phyloP scores from a whole-genome alignment of 2,888 invertebrate species.

The Ischnus inquisitorius region DNA sequence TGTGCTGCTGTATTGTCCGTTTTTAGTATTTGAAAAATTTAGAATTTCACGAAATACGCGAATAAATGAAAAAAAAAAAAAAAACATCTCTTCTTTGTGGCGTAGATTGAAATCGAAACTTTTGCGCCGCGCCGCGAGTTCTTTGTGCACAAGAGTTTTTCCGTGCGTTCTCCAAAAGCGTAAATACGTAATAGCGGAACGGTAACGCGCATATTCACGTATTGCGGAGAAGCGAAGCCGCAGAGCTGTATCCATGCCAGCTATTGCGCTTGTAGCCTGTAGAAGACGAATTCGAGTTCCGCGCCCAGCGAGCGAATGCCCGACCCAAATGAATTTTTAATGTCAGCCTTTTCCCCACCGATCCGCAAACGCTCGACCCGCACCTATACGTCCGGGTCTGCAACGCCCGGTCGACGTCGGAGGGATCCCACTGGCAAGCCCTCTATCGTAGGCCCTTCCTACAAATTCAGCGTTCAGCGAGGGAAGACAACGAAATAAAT shows the following conservation, averaged over 20 bases:
- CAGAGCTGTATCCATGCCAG: conserved; percentile 51
- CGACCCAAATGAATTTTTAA: conserved; percentile 65
- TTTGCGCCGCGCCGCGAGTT: background rate
- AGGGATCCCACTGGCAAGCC: conserved; percentile 42
- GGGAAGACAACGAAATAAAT: conserved; percentile 73
- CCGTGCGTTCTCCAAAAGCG: background rate
- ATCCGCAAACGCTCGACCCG: conserved; percentile 20
- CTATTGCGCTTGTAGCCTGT: background rate
- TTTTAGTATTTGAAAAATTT: background rate
- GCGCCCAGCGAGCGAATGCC: conserved; percentile 58
- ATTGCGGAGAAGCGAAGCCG: conserved; percentile 50
- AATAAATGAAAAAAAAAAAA: background rate
- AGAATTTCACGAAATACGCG: background rate
- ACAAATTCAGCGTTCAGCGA: conserved; percentile 51
- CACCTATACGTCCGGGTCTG: conserved; percentile 24
- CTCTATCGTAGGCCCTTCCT: background rate
- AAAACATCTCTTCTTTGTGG: background rate
- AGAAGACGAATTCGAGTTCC: conserved; percentile 67
- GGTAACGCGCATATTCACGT: conserved; percentile 21
- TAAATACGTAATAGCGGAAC: conserved; percentile 7
- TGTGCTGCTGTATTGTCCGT: background rate
- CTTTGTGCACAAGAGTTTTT: conserved; percentile 25
- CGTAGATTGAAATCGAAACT: background rate
- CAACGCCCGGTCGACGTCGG: conserved; percentile 15
- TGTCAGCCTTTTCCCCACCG: conserved; percentile 50